phyloP scores from a whole-genome alignment of 92 coral and sea anemone species.

The Nematostella vectensis region DNA sequence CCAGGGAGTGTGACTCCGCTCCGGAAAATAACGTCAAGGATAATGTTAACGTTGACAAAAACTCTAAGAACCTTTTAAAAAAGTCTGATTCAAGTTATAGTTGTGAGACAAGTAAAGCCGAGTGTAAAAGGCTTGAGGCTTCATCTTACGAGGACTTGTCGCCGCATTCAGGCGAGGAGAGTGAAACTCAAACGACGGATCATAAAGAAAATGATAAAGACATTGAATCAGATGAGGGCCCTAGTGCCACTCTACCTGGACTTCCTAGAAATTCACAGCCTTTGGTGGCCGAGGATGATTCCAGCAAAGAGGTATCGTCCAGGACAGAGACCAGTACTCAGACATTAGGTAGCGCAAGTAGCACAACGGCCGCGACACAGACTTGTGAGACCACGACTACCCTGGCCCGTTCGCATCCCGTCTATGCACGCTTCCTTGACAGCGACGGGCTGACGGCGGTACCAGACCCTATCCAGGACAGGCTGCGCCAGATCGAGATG shows the following conservation, averaged over 20 bases:
- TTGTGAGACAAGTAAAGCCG: neutral
- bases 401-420: slow-evolving; percentile 26
- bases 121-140: neutral
- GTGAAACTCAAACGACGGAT: neutral
- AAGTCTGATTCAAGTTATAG: no score
- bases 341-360: slow-evolving; percentile 12
- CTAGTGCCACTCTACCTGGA: neutral
- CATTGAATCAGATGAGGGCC: slow-evolving; percentile 1
- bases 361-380: slow-evolving; percentile 4
- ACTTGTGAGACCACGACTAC: slow-evolving; percentile 28
- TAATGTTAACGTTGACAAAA: neutral
- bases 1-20: neutral
- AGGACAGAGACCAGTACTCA: slow-evolving; percentile 4
- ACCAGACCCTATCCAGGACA: slow-evolving; percentile 71
- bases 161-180: neutral
- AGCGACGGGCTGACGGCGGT: slow-evolving; percentile 69
- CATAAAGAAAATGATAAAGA: slow-evolving; percentile 6
- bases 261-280: neutral
- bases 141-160: neutral
- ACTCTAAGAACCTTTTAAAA: no score
- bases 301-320: neutral
- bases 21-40: neutral
- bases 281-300: neutral
- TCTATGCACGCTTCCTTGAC: slow-evolving; percentile 65
- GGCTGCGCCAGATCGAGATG: slow-evolving; percentile 70